phyloP scores from a whole-genome alignment of 2,888 invertebrate genomes.

The Phalera bucephala region DNA sequence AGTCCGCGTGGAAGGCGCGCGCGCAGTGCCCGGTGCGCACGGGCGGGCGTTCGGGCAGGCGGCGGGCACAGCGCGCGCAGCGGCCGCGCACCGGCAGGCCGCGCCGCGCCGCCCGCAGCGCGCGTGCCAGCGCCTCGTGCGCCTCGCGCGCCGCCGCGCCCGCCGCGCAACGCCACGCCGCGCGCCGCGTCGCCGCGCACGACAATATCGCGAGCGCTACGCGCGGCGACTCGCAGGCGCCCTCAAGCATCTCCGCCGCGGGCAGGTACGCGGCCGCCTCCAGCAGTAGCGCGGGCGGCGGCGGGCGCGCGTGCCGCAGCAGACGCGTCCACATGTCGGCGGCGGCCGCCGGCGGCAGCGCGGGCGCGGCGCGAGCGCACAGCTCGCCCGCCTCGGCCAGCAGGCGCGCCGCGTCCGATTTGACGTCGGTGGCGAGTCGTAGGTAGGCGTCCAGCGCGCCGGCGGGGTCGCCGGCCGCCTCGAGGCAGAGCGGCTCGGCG shows the following conservation, averaged over 20 bases:
- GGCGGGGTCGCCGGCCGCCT: constrained; percentile 63
- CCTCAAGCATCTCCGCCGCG: constrained; percentile 46
- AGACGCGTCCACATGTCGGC: constrained; percentile 23
- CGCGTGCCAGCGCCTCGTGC: constrained; percentile 55
- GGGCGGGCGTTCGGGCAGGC: constrained; percentile 38
- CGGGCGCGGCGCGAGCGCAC: constrained; percentile 48
- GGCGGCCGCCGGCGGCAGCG: constrained; percentile 43
- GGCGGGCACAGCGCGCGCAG: constrained; percentile 53
- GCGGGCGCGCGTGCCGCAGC: constrained; percentile 38
- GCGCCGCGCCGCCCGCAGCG: constrained; percentile 50
- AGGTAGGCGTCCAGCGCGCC: constrained; percentile 62
- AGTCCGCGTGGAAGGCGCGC: constrained; percentile 59
- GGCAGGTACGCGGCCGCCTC: constrained; percentile 62
- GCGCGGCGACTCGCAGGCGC: constrained; percentile 41
- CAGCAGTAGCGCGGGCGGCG: constrained; percentile 52
- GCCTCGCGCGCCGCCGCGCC: constrained; percentile 47
- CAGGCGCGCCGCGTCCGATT: constrained; percentile 31
- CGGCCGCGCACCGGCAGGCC: constrained; percentile 57
- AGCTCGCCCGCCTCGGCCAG: constrained; percentile 48
- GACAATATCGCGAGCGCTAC: constrained; percentile 46
- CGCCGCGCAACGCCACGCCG: constrained; percentile 43
- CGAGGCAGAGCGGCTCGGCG: constrained; percentile 67
- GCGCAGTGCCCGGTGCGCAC: constrained; percentile 61
- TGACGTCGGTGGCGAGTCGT: constrained; percentile 32
- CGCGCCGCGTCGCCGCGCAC: constrained; percentile 38